A percentile compares a stretch with the other conserved stretches of the same genome.
Evolutionary conservation across 64 coral and sea anemone genomes (phyloP).

Genomic region (Actinia tenebrosa): DNA sequence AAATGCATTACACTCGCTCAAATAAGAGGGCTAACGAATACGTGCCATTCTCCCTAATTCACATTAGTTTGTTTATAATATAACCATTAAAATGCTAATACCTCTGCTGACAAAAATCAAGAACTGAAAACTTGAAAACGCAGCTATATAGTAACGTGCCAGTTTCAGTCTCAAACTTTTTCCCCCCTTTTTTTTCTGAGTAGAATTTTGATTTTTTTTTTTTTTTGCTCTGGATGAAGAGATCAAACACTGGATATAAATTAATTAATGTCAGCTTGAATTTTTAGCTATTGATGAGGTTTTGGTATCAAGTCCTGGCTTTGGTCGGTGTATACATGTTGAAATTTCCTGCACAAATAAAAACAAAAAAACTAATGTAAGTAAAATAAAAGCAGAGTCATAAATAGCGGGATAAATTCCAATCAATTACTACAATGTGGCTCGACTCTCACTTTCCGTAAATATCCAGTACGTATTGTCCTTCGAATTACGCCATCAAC

Average conservation of each 20-base stretch:
- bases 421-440: not conserved
- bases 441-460: not conserved
- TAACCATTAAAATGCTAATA: not conserved
- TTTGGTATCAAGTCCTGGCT: not conserved
- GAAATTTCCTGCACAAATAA: not conserved
- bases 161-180: too few relatives aligned
- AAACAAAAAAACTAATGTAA: not conserved
- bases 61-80: not conserved
- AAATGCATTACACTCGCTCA: not conserved
- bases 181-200: too few relatives aligned
- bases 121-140: not conserved
- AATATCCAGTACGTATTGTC: not conserved
- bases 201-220: too few relatives aligned
- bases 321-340: not conserved
- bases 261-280: too few relatives aligned
- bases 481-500: not conserved
- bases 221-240: too few relatives aligned
- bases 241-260: too few relatives aligned
- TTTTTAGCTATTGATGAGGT: not conserved
- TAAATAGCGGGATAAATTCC: conserved; percentile 9
- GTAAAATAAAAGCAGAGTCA: not conserved
- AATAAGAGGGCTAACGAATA: not conserved
- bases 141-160: too few relatives aligned
- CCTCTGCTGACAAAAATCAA: not conserved
- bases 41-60: too few relatives aligned